Conservation (phyloP, 2,797 vertebrate species). For the Salmo trutta region DNA sequence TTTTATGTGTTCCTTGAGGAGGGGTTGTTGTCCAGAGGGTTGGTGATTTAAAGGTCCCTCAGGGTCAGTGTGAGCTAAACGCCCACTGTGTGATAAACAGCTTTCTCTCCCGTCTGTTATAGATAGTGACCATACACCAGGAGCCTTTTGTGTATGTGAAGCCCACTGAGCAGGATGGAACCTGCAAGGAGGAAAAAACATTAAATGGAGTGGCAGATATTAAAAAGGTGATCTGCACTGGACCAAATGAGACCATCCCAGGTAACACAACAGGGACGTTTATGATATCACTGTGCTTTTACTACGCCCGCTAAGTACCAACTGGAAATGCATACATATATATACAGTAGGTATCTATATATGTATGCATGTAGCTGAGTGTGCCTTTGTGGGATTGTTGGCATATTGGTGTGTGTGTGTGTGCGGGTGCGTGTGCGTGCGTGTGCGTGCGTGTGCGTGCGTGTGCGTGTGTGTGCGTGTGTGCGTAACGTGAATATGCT, state of each 20-base stretch:
- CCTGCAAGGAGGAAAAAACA: constrained; percentile 90
- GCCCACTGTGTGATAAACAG: constrained; percentile 43
- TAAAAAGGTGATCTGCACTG: constrained; percentile 98
- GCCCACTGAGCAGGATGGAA: constrained; percentile 87
- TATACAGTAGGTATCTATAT: constrained; percentile 75
- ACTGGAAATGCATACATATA: constrained; percentile 76
- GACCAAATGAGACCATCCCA: constrained; percentile 97
- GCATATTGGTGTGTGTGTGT: background rate
- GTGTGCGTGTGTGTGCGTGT: too few relatives aligned
- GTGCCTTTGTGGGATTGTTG: constrained; percentile 35
- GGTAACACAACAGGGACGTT: constrained; percentile 82
- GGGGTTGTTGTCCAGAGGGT: too few relatives aligned
- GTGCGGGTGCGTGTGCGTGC: too few relatives aligned
- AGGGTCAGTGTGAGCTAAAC: background rate
- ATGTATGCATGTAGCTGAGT: constrained; percentile 57
- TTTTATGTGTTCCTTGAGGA: constrained; percentile 6
- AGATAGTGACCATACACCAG: constrained; percentile 99
- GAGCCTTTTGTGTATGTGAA: constrained; percentile 99
- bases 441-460: too few relatives aligned
- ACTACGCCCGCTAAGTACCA: constrained; percentile 60
- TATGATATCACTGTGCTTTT: constrained; percentile 48
- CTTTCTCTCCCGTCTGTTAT: constrained; percentile 54
- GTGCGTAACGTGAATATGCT: background rate
- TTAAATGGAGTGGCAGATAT: constrained; percentile 90
- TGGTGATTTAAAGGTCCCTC: background rate